These are phyloP conservation scores for Apogon hyalosoma DNA, from an alignment of 2,797 vertebrate genomes.

Conservation along the genomic window DNA sequence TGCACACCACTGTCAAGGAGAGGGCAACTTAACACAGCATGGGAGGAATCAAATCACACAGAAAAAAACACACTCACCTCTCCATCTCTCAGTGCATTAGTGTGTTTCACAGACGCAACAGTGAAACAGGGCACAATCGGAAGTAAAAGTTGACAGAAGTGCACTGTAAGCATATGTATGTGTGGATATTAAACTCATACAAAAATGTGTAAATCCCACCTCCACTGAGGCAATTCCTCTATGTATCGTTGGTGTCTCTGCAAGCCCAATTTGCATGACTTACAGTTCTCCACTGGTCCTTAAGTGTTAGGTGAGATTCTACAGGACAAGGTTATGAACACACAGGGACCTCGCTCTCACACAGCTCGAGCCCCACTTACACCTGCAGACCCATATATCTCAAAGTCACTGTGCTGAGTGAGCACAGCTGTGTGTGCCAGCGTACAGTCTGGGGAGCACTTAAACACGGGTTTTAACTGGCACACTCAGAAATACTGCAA, in stretches of 20 bases:
- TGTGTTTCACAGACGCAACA: constrained; percentile 46
- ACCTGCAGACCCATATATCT: constrained; percentile 79
- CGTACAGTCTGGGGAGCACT: constrained; percentile 61
- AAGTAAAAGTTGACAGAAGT: constrained; percentile 68
- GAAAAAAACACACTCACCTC: constrained; percentile 50
- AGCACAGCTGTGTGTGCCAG: constrained; percentile 70
- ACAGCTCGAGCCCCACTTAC: constrained; percentile 46
- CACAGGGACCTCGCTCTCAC: constrained; percentile 65
- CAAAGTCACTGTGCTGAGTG: constrained; percentile 74
- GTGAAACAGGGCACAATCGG: constrained; percentile 47
- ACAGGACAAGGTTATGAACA: constrained; percentile 75
- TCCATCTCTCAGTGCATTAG: constrained; percentile 30
- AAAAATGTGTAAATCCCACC: constrained; percentile 63
- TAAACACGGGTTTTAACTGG: constrained; percentile 55
- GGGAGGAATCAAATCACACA: constrained; percentile 58
- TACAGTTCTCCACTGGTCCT: constrained; percentile 74
- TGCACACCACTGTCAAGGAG: constrained; percentile 49
- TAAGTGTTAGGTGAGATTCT: constrained; percentile 71
- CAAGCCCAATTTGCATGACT: constrained; percentile 81
- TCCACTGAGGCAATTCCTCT: constrained; percentile 64
- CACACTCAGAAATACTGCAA: constrained; percentile 57
- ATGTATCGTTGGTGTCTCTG: constrained; percentile 74
- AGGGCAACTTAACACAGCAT: constrained; percentile 51
- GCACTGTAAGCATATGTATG: constrained; percentile 69
- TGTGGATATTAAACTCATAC: constrained; percentile 34